Evolutionary conservation across 2,797 vertebrate species (phyloP), one percentile per base, ranked within the genome.

Genomic region (Pelochelys cantorii): DNA sequence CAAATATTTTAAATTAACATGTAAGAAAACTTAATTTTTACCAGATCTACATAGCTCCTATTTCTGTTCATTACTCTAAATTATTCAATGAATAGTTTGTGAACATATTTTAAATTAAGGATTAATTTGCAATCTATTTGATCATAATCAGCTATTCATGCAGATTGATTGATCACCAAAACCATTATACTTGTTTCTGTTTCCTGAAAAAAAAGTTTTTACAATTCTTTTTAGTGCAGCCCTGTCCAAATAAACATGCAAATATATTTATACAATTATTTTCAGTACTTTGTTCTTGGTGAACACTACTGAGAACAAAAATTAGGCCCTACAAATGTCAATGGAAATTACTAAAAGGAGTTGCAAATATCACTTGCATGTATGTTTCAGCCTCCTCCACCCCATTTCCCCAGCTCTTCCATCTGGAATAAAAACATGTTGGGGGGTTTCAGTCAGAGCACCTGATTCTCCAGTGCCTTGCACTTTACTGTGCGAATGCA

Each of bases 261-360:
- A 74, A 37, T 65, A 57, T 80, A 1, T 34, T 82, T 89, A 31
- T 34, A 82, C 91, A 1, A 2, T 83, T 1, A 55, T 71, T 6
- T 65, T 91, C 37, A 74, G 29, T 2, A 15, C 6, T 22, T 6
- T 71, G 1, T 11, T 12, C 0, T 0, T 37, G 4, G 3, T 53
- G n/a, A 31, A 31, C 2, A 37, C 71, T 83, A 54, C 3, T 37
- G 3, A 18, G 53, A 89, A 60, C 1, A 81, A 93, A 92, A 81
- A 25, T 81, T 75, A 17, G 23, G 25, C 1, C 12, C 62, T 4
- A 20, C 52, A 86, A 65, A n/a, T 31, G 15, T n/a, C 31, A 14
- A 86, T n/a, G 53, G 92, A 55, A 9, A 74, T 22, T 20, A 18
- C 7, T 10, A 8, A 85, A 93, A 56, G 17, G 75, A 54, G 3